These are phyloP conservation scores for Caenorhabditis japonica DNA, from an alignment of 2,888 invertebrate species.

Conservation along the genomic window DNA sequence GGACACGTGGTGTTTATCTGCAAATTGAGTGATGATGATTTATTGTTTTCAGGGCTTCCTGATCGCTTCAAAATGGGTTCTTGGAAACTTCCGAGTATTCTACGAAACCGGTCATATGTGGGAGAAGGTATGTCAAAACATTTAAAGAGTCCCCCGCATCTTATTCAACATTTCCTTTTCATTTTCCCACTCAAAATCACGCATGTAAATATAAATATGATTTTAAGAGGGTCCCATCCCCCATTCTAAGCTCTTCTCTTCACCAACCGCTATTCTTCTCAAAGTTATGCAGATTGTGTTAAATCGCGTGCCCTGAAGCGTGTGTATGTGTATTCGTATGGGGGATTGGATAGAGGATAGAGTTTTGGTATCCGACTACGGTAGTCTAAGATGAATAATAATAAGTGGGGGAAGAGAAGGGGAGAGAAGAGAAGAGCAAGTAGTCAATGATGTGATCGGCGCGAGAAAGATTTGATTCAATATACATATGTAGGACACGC, in stretches of 20 bases:
- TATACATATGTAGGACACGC: no score
- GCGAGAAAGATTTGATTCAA: no score
- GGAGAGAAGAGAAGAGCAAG: not conserved
- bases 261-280: slow-evolving; percentile 38
- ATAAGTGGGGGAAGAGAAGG: not conserved
- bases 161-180: slow-evolving; percentile 3
- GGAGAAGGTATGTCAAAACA: slow-evolving; percentile 62
- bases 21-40: not conserved
- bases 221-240: slow-evolving; percentile 44
- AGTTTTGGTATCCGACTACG: not conserved
- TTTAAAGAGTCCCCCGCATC: not conserved
- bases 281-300: slow-evolving; percentile 55
- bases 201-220: slow-evolving; percentile 37
- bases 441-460: no score
- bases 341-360: slow-evolving; percentile 15
- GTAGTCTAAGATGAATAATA: no score
- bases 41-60: slow-evolving; percentile 61
- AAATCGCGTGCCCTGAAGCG: slow-evolving; percentile 52
- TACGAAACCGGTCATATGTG: slow-evolving; percentile 68
- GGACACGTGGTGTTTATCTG: slow-evolving; percentile 12
- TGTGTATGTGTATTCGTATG: slow-evolving; percentile 24
- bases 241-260: slow-evolving; percentile 49
- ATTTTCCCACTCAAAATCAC: slow-evolving; percentile 48
- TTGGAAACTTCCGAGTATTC: slow-evolving; percentile 67
- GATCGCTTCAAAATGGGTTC: slow-evolving; percentile 69